phyloP scores from a whole-genome alignment of 1,140 invertebrate species.

The Eriosoma lanigerum region DNA sequence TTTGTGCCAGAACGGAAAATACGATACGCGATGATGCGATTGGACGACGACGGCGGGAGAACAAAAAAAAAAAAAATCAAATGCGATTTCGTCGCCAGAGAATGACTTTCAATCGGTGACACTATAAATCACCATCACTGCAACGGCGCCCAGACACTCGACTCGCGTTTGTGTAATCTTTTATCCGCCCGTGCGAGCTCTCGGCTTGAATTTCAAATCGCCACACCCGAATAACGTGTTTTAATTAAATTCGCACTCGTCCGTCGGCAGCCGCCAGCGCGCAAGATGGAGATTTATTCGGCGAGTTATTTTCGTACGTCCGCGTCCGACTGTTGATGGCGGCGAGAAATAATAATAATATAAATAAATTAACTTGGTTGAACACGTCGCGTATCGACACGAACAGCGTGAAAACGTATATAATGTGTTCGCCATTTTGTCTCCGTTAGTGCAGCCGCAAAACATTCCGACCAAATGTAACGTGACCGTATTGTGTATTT shows the following conservation, averaged over 20 bases:
- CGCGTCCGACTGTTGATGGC: background rate
- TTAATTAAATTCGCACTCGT: slow-evolving; percentile 6
- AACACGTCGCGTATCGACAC: no score
- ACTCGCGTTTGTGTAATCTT: slow-evolving; percentile 23
- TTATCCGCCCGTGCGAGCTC: background rate
- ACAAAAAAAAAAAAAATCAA: no score
- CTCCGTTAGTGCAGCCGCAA: no score
- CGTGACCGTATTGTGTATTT: no score
- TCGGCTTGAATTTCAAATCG: slow-evolving; percentile 26
- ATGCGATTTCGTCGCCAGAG: slow-evolving; percentile 1
- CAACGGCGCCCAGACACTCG: background rate
- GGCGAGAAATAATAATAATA: background rate
- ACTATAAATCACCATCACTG: slow-evolving; percentile 28
- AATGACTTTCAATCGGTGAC: slow-evolving; percentile 25
- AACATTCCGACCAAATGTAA: no score
- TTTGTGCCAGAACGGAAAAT: no score
- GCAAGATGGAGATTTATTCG: background rate
- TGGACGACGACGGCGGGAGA: background rate
- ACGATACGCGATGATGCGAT: background rate
- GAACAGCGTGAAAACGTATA: no score
- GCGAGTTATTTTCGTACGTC: background rate
- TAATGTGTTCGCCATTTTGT: no score
- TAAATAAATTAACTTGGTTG: no score
- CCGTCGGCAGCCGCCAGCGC: background rate
- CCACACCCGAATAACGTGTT: background rate